Evolutionary conservation across 2,797 vertebrate genomes (phyloP).

Genomic region (Sebastes steindachneri): DNA sequence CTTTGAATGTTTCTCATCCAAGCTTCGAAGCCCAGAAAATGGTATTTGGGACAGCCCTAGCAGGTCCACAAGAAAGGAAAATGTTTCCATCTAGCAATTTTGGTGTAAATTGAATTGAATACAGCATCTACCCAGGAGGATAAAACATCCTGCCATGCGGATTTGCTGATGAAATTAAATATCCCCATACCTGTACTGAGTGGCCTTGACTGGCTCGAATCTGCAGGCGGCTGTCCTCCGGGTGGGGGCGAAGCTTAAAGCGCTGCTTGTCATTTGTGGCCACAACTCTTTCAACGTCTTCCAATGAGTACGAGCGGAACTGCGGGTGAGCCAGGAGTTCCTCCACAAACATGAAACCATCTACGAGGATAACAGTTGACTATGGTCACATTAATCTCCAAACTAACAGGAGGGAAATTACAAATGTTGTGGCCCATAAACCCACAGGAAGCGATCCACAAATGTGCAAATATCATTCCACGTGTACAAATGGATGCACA

Average conservation of each 20-base stretch:
- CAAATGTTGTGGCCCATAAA: too few relatives aligned
- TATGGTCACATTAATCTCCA: neutral
- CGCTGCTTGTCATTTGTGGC: slow-evolving; percentile 87
- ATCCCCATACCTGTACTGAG: slow-evolving; percentile 83
- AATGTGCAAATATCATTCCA: too few relatives aligned
- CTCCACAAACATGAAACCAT: slow-evolving; percentile 87
- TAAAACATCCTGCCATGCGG: neutral
- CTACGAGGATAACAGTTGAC: slow-evolving; percentile 65
- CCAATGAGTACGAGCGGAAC: slow-evolving; percentile 81
- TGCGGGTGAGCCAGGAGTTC: slow-evolving; percentile 85
- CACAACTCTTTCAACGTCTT: slow-evolving; percentile 87
- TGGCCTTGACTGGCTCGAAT: slow-evolving; percentile 94
- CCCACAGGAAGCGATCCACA: too few relatives aligned
- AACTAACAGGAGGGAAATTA: too few relatives aligned
- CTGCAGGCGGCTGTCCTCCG: slow-evolving; percentile 77
- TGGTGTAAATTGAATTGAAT: neutral
- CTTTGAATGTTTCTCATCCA: too few relatives aligned
- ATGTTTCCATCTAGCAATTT: neutral
- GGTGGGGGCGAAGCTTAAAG: slow-evolving; percentile 82
- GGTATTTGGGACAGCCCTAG: neutral
- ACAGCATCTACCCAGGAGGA: neutral
- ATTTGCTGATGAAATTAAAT: neutral
- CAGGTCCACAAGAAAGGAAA: neutral
- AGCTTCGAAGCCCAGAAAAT: too few relatives aligned
- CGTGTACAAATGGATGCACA: too few relatives aligned